Evolutionary conservation across 2,888 invertebrate species (phyloP).

Genomic region (Trypoxylon attenuatum): DNA sequence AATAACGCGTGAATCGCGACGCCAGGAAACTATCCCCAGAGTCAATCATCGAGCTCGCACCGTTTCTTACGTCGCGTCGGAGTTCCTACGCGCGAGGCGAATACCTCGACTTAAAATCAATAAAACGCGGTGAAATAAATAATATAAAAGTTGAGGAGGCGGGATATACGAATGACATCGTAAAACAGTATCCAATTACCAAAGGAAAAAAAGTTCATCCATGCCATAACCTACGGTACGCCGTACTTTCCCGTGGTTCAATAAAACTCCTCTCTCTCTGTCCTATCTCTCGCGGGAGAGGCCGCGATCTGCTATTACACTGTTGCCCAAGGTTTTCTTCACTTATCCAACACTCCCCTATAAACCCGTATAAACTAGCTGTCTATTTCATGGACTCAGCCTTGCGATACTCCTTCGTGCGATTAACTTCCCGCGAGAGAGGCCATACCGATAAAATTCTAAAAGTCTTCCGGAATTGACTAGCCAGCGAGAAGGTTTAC

Average conservation of each 20-base stretch:
- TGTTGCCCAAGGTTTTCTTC: constrained; percentile 18
- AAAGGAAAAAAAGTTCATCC: constrained; percentile 29
- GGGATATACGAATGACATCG: constrained; percentile 19
- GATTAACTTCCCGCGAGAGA: background rate
- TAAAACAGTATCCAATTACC: constrained; percentile 38
- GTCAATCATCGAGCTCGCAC: background rate
- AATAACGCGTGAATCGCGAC: background rate
- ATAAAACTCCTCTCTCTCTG: constrained; percentile 22
- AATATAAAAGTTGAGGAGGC: constrained; percentile 9
- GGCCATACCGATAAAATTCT: background rate
- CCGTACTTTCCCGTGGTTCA: constrained; percentile 33
- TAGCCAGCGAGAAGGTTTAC: no score
- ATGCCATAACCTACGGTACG: constrained; percentile 35
- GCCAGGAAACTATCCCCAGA: background rate
- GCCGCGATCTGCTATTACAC: constrained; percentile 17
- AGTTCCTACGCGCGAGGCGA: background rate
- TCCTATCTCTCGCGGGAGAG: constrained; percentile 22
- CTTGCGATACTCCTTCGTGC: constrained; percentile 1
- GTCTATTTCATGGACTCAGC: no score
- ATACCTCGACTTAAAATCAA: background rate
- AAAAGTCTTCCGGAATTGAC: no score
- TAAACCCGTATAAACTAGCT: no score
- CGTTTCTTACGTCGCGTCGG: background rate
- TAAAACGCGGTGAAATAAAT: constrained; percentile 6
- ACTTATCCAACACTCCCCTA: background rate